phyloP scores from a whole-genome alignment of 2,797 vertebrate genomes.

The Phrynocephalus vlangalii region DNA sequence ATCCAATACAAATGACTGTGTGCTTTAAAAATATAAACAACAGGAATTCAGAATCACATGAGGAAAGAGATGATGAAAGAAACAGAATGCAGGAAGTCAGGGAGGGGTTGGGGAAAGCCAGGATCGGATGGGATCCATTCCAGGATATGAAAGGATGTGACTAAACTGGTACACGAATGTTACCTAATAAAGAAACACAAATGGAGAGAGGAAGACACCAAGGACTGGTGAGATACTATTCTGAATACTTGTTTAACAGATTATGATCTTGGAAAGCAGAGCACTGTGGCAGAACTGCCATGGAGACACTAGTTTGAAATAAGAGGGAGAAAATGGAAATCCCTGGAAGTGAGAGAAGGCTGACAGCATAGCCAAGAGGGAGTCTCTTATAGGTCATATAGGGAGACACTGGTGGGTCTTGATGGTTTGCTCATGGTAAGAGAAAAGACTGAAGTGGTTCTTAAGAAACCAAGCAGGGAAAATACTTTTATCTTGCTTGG shows the following conservation, averaged over 20 bases:
- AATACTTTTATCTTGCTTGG: neutral
- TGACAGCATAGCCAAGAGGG: neutral
- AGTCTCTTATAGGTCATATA: neutral
- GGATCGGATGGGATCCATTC: constrained; percentile 59
- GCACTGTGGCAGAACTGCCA: neutral
- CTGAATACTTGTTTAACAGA: constrained; percentile 22
- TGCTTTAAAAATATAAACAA: constrained; percentile 63
- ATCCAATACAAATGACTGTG: constrained; percentile 53
- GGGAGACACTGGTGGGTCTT: neutral
- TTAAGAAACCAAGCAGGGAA: neutral
- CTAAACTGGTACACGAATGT: constrained; percentile 58
- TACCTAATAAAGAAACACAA: constrained; percentile 60
- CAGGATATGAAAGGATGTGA: constrained; percentile 59
- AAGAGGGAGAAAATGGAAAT: neutral
- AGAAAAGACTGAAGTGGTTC: neutral
- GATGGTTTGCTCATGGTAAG: constrained; percentile 7
- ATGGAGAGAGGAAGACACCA: constrained; percentile 36
- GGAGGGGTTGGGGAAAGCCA: constrained; percentile 58
- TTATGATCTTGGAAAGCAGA: neutral
- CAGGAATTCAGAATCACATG: constrained; percentile 64
- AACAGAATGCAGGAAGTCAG: constrained; percentile 61
- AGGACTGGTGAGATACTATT: constrained; percentile 42
- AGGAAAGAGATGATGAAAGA: constrained; percentile 66
- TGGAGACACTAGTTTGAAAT: neutral
- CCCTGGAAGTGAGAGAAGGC: neutral